A percentile compares a stretch with the other conserved stretches of the same genome.
These are phyloP conservation scores for Eulemur rubriventer DNA, from an alignment of 2,797 vertebrate genomes.

Conservation along the genomic window DNA sequence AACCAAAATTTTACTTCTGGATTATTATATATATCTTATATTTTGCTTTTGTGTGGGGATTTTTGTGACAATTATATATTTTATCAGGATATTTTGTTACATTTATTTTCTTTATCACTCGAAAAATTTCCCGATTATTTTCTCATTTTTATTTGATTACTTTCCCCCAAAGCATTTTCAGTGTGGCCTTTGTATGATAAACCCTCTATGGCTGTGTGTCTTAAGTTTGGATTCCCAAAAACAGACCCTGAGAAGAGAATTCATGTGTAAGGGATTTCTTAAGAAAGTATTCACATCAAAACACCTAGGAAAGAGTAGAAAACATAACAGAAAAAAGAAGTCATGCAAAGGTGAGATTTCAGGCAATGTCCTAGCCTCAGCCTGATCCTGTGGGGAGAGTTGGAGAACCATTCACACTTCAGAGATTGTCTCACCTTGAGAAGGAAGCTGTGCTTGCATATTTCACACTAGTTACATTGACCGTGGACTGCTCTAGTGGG, in stretches of 20 bases:
- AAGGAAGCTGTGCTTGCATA: not conserved
- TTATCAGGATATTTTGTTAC: not conserved
- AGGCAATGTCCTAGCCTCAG: not conserved
- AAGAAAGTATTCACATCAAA: not conserved
- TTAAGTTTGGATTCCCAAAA: not conserved
- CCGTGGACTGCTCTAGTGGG: no score
- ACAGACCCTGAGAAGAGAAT: not conserved
- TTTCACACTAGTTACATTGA: not conserved
- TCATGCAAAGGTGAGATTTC: not conserved
- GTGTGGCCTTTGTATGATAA: not conserved
- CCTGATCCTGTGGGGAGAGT: not conserved
- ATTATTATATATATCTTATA: not conserved
- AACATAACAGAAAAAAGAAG: not conserved
- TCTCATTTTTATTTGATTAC: not conserved
- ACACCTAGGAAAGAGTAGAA: not conserved
- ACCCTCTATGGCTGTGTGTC: no score
- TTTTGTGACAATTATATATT: not conserved
- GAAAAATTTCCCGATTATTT: not conserved
- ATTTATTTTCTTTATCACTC: not conserved
- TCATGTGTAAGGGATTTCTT: not conserved
- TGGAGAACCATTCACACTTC: not conserved
- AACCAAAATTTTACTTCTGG: not conserved
- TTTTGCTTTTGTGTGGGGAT: not conserved
- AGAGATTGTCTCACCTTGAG: not conserved
- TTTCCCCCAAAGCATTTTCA: not conserved